Base-by-base conservation (phyloP, 2,113 vertebrate genomes). In the Chionodraco myersi region DNA sequence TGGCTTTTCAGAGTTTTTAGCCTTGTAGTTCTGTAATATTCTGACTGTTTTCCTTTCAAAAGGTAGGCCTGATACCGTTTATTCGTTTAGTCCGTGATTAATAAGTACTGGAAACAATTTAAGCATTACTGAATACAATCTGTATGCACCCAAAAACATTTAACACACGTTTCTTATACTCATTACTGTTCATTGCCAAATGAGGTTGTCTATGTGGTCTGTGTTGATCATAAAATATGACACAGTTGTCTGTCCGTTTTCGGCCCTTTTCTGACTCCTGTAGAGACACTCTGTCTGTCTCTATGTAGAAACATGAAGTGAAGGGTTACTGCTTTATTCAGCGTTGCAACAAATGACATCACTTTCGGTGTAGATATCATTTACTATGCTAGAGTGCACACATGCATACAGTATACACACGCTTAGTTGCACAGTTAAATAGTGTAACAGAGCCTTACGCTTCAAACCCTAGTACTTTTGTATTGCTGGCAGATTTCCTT, bases 401-500 rank as follows among this genome's bases (percentile, higher is more conserved):
- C 77, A 73, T 44, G n/a, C 76, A 72, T 57, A 21, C 21, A 21
- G 21, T 21, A 88, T 85, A 75, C 79, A 77, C 81, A 89, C 47
- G 82, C 90, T 88, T 92, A 87, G 90, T 89, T 89, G 84, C 87
- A 84, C 91, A 89, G 83, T 90, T 89, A 91, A 89, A 91, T 75
- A 87, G 92, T 89, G 86, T 84, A 90, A 84, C 86, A 69, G 66
- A 88, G 87, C 80, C 91, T 88, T 90, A 80, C 83, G 78, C 83
- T 73, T 86, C 75, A 79, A 70, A 5, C 83, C 59, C 52, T 41
- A 57, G 88, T 85, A 66, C 79, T 93, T 94, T 92, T 72, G 80
- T 92, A 93, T 92, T 92, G 92, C 90, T 88, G 86, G 85, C 86
- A 92, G 92, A 91, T 90, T 92, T 90, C 88, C 86, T 93, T 94